Conservation (phyloP, 2,888 invertebrate species). For the Anodontia alba region DNA sequence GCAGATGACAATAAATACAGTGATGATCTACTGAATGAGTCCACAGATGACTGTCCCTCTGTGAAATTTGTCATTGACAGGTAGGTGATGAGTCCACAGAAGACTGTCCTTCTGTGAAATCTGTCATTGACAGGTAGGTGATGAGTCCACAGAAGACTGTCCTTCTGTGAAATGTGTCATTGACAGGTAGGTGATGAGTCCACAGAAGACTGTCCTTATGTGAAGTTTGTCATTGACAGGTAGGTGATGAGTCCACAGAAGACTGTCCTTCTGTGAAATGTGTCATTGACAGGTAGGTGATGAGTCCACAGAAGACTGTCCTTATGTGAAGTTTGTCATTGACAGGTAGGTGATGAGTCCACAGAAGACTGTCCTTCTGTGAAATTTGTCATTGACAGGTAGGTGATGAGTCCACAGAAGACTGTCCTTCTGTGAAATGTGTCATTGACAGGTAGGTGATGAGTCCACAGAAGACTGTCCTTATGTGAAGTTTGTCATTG, state of each 20-base stretch:
- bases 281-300: slow-evolving; percentile 60
- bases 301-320: too few species aligned
- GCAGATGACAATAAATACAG: slow-evolving; percentile 85
- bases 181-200: slow-evolving; percentile 32
- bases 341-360: slow-evolving; percentile 8
- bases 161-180: slow-evolving; percentile 80
- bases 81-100: slow-evolving; percentile 17
- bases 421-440: slow-evolving; percentile 79
- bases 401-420: slow-evolving; percentile 30
- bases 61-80: slow-evolving; percentile 77
- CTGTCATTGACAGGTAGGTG: background rate
- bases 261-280: slow-evolving; percentile 78
- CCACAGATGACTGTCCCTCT: slow-evolving; percentile 66
- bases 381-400: too few species aligned
- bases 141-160: slow-evolving; percentile 50
- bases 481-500: slow-evolving; percentile 78
- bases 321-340: too few species aligned
- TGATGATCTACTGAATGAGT: slow-evolving; percentile 58
- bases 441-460: slow-evolving; percentile 61
- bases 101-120: too few species aligned
- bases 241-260: slow-evolving; percentile 32
- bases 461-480: slow-evolving; percentile 64
- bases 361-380: slow-evolving; percentile 24
- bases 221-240: slow-evolving; percentile 76
- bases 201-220: slow-evolving; percentile 68